Evolutionary conservation across 2,888 invertebrate species (phyloP).

Genomic region (Falcaria lacertinaria): DNA sequence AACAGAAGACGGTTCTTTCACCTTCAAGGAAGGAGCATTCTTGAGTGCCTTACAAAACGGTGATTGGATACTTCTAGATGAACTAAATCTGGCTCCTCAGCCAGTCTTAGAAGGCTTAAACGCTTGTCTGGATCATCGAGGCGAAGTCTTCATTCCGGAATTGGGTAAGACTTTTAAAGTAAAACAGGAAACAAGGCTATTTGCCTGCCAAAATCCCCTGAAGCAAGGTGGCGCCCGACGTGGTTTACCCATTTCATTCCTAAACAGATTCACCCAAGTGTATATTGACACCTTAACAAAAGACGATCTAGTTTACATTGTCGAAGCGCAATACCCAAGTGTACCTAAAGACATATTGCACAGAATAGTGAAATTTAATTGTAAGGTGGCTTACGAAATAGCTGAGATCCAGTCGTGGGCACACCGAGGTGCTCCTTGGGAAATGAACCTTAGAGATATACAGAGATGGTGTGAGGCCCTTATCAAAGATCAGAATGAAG

Average conservation of each 20-base stretch:
- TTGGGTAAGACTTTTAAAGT: constrained; percentile 91
- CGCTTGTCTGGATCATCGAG: constrained; percentile 98
- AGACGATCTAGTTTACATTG: constrained; percentile 84
- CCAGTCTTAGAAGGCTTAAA: constrained; percentile 99
- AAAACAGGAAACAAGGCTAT: constrained; percentile 88
- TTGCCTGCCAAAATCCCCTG: constrained; percentile 98
- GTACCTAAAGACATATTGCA: constrained; percentile 81
- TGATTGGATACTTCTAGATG: constrained; percentile 98
- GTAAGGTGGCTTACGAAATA: constrained; percentile 82
- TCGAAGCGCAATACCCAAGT: constrained; percentile 81
- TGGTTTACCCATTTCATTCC: constrained; percentile 96
- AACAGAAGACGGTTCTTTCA: constrained; percentile 95
- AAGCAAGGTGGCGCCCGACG: constrained; percentile 97
- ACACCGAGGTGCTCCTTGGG: constrained; percentile 93
- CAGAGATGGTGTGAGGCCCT: constrained; percentile 94
- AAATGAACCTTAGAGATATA: constrained; percentile 97
- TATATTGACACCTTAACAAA: constrained; percentile 82
- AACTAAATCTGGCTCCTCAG: constrained; percentile 98
- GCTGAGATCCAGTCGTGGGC: constrained; percentile 84
- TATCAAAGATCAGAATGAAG: constrained; percentile 53
- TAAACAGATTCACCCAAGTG: constrained; percentile 98
- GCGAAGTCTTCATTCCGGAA: constrained; percentile 97
- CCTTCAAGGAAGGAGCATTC: constrained; percentile 98
- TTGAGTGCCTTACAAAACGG: constrained; percentile 94
- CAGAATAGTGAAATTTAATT: constrained; percentile 90